A percentile compares a stretch with the other conserved stretches of the same genome.
phyloP scores from a whole-genome alignment of 2,888 invertebrate species.

The Rhopalosiphum nymphaeae region DNA sequence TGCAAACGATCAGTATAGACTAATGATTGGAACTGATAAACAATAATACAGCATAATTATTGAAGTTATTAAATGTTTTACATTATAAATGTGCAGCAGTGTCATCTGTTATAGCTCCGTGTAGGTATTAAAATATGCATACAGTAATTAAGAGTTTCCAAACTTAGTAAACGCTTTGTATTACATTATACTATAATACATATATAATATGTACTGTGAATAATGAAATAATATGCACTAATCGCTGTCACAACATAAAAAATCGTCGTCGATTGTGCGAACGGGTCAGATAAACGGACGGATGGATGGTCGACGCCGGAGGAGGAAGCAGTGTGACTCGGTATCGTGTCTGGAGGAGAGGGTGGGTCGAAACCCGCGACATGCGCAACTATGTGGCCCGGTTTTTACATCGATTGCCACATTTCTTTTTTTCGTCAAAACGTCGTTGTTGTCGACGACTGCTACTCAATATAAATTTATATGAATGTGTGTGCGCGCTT shows the following conservation, averaged over 20 bases:
- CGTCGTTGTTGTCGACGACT: slow-evolving; percentile 27
- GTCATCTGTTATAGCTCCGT: too few relatives aligned
- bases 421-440: slow-evolving; percentile 58
- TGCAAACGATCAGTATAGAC: too few relatives aligned
- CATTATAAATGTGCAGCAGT: too few relatives aligned
- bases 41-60: too few relatives aligned
- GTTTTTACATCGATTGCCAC: slow-evolving; percentile 62
- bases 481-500: not conserved
- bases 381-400: slow-evolving; percentile 62
- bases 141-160: too few relatives aligned
- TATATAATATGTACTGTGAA: not conserved
- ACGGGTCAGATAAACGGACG: not conserved
- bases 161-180: not conserved
- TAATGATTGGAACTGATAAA: too few relatives aligned
- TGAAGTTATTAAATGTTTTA: too few relatives aligned
- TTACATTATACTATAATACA: not conserved
- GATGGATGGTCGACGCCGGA: not conserved
- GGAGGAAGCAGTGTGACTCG: not conserved
- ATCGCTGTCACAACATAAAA: not conserved
- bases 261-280: slow-evolving; percentile 16
- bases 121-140: too few relatives aligned
- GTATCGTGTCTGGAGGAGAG: not conserved
- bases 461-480: not conserved
- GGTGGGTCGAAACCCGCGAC: slow-evolving; percentile 45
- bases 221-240: not conserved